Base-by-base conservation (phyloP, 2,888 invertebrate species). In the Ctena decussata region DNA sequence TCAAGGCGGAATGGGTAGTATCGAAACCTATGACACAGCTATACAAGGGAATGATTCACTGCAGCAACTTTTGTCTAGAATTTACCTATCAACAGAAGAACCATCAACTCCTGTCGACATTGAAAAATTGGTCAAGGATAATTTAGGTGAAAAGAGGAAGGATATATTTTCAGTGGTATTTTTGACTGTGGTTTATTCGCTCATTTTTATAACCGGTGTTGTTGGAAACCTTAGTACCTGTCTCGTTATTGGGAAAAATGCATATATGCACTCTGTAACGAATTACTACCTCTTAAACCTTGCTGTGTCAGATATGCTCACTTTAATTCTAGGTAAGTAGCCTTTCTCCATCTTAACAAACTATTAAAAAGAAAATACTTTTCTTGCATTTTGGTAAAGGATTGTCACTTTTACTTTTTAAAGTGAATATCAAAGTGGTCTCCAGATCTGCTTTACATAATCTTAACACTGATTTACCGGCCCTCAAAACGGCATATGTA, bases 281-380 rank as follows among this genome's bases (percentile, higher is more conserved):
- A 98, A 99, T 95, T 98, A 98, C 95, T 99, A 98, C 95, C 96
- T 98, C 72, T 98, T 98, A 96, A 98, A 98, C 94, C 96, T 99
- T 96, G 98, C 98, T 27, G 96, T 98, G 85, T 98, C 98, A 1
- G 98, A 98, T 95, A 96, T 98, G 49, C 96, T 98, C 18, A 96
- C 98, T 1, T 96, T 98, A 21, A 96, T 98, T 0, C 97, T 97
- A 86, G 98, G 98, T 95, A 90, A 92, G 95, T 94, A 80, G 6
- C n/a, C n/a, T n/a, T n/a, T n/a, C n/a, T n/a, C n/a, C n/a, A n/a
- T n/a, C n/a, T n/a, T n/a, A n/a, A n/a, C n/a, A n/a, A n/a, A n/a
- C n/a, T n/a, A n/a, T n/a, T n/a, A n/a, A n/a, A n/a, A n/a, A n/a
- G n/a, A n/a, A n/a, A n/a, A n/a, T n/a, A n/a, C n/a, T n/a, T n/a